These are phyloP conservation scores for Amphipyra tragopoginis DNA, from an alignment of 2,888 invertebrate genomes.

Conservation along the genomic window DNA sequence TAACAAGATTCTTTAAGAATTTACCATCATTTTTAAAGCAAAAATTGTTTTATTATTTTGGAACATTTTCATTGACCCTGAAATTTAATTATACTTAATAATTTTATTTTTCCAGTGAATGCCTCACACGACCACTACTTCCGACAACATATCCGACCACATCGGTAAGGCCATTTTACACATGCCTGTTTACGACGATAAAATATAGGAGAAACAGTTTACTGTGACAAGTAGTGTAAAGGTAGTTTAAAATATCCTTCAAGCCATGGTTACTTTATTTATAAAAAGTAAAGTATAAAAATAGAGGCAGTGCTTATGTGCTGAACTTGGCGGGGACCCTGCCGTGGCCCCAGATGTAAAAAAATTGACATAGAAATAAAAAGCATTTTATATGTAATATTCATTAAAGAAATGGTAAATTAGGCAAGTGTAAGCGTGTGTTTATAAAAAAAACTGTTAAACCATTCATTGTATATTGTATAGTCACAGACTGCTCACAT, in stretches of 20 bases:
- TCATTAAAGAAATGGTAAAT: conserved; percentile 7
- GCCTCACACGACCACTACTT: conserved; percentile 28
- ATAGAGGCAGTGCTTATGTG: background rate
- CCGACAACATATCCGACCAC: conserved; percentile 70
- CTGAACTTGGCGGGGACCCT: conserved; percentile 19
- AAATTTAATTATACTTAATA: background rate
- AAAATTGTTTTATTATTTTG: too few relatives aligned
- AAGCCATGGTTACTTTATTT: background rate
- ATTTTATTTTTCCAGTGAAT: conserved; percentile 66
- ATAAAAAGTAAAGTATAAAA: background rate
- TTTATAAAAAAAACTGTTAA: conserved; percentile 43
- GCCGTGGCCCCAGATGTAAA: conserved; percentile 1
- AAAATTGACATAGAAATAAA: background rate
- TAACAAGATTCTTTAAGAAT: too few relatives aligned
- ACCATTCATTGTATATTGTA: conserved; percentile 49
- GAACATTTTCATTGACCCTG: too few relatives aligned
- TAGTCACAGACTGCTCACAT: conserved; percentile 43
- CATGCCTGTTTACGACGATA: conserved; percentile 30
- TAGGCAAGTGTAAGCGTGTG: conserved; percentile 33
- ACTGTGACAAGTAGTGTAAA: background rate
- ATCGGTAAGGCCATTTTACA: conserved; percentile 33
- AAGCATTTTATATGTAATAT: too few relatives aligned
- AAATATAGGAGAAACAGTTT: background rate
- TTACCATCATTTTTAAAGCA: too few relatives aligned
- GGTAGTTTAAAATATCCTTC: too few relatives aligned